A percentile compares a stretch with the other conserved stretches of the same genome.
These are phyloP conservation scores for Vombatus ursinus DNA, from an alignment of 2,113 vertebrate genomes.

Conservation along the genomic window DNA sequence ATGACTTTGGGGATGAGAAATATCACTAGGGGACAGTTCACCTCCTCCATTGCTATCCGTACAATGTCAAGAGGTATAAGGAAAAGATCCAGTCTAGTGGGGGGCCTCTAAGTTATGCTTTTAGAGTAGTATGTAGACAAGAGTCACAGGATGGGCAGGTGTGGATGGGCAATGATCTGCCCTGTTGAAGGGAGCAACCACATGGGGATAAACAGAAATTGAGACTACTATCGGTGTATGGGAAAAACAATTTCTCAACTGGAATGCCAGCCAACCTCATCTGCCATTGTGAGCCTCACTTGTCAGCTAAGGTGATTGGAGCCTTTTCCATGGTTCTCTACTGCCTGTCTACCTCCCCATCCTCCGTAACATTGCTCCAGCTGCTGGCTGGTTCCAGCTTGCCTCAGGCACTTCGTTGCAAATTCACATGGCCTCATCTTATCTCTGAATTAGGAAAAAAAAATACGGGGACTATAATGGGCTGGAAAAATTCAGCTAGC, in stretches of 20 bases:
- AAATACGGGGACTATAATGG: constrained; percentile 74
- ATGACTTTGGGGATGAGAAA: not conserved
- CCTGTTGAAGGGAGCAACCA: not conserved
- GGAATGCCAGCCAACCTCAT: constrained; percentile 34
- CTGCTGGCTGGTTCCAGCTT: constrained; percentile 61
- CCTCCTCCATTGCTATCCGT: not conserved
- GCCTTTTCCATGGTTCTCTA: not conserved
- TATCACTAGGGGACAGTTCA: not conserved
- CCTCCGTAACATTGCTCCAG: constrained; percentile 22
- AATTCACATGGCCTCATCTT: constrained; percentile 71
- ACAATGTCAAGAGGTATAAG: not conserved
- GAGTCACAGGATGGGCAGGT: not conserved
- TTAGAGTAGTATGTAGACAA: not conserved
- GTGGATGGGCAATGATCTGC: not conserved
- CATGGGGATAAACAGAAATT: not conserved
- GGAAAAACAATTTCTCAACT: not conserved
- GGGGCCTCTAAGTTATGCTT: not conserved
- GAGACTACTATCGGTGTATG: not conserved
- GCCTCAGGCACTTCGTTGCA: constrained; percentile 72
- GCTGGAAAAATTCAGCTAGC: constrained; percentile 73
- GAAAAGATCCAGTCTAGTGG: not conserved
- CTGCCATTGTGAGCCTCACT: not conserved
- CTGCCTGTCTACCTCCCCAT: not conserved
- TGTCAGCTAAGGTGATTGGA: not conserved
- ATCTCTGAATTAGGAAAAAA: constrained; percentile 55